These are phyloP conservation scores for Cryptocephalus primarius DNA, from an alignment of 2,888 invertebrate genomes.

Conservation along the genomic window DNA sequence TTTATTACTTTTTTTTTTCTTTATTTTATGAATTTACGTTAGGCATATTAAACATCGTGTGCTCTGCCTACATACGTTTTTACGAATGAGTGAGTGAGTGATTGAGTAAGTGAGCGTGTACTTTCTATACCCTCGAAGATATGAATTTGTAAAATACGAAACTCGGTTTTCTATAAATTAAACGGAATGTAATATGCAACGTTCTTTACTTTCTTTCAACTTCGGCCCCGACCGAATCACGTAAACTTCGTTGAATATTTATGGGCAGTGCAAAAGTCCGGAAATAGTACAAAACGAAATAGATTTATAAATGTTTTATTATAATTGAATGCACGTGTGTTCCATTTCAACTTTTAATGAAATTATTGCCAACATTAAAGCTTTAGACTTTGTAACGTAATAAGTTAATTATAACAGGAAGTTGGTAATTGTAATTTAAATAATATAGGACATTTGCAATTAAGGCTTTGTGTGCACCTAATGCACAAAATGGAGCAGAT, in stretches of 20 bases:
- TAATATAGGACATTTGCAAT: constrained; percentile 35
- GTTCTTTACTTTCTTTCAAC: constrained; percentile 9
- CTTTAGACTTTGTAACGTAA: constrained; percentile 34
- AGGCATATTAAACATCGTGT: too few relatives aligned
- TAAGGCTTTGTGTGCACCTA: constrained; percentile 26
- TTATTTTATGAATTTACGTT: too few relatives aligned
- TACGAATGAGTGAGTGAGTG: too few relatives aligned
- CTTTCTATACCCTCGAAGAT: too few relatives aligned
- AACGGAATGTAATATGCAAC: neutral
- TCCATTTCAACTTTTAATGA: constrained; percentile 35
- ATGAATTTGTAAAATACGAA: constrained; percentile 2
- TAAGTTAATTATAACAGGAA: constrained; percentile 36
- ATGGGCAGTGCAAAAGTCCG: constrained; percentile 16
- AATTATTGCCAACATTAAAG: constrained; percentile 35
- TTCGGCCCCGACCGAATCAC: constrained; percentile 13
- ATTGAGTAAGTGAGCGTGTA: too few relatives aligned
- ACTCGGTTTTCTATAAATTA: constrained; percentile 5
- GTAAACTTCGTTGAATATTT: constrained; percentile 15
- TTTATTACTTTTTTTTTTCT: constrained; percentile 24
- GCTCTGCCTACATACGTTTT: too few relatives aligned
- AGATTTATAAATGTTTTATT: constrained; percentile 35
- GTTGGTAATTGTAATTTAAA: constrained; percentile 38
- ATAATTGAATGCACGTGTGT: constrained; percentile 35
- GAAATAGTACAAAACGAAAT: constrained; percentile 29
- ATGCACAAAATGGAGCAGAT: neutral